These are phyloP conservation scores for Pristionchus arcanus DNA, from an alignment of 2,888 invertebrate genomes.

Conservation along the genomic window DNA sequence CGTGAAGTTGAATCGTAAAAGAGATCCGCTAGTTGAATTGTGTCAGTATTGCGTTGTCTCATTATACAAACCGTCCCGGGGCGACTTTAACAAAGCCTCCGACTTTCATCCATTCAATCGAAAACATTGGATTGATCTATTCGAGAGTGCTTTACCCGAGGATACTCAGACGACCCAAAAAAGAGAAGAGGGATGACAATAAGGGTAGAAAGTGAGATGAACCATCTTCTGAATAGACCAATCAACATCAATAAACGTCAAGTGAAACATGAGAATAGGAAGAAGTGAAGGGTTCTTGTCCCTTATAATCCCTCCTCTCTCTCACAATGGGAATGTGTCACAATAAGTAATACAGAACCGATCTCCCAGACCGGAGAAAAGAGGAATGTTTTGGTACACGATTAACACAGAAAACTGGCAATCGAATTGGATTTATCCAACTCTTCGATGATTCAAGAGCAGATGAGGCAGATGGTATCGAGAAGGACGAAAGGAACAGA, in stretches of 20 bases:
- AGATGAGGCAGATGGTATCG: not conserved
- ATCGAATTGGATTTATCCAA: not conserved
- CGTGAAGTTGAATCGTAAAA: constrained; percentile 28
- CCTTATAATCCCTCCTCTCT: constrained; percentile 27
- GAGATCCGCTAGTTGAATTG: constrained; percentile 49
- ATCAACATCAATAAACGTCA: constrained; percentile 39
- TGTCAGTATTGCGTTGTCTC: constrained; percentile 51
- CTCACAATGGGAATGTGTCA: constrained; percentile 39
- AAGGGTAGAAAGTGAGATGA: constrained; percentile 38
- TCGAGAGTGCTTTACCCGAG: constrained; percentile 3
- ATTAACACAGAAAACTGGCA: not conserved
- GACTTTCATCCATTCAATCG: constrained; percentile 3
- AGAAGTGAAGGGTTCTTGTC: not conserved
- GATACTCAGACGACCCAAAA: constrained; percentile 8
- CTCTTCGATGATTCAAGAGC: not conserved
- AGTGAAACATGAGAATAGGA: constrained; percentile 23
- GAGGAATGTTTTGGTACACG: not conserved
- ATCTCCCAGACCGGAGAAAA: not conserved
- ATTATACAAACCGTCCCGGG: constrained; percentile 39
- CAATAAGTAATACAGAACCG: constrained; percentile 16
- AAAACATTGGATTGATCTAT: not conserved
- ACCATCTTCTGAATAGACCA: not conserved
- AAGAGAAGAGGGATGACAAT: not conserved
- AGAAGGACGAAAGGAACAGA: not conserved
- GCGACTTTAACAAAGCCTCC: constrained; percentile 19